Evolutionary conservation across 2,113 vertebrate species (phyloP), one percentile per base, ranked within the genome.

Genomic region (Vireo altiloquus): DNA sequence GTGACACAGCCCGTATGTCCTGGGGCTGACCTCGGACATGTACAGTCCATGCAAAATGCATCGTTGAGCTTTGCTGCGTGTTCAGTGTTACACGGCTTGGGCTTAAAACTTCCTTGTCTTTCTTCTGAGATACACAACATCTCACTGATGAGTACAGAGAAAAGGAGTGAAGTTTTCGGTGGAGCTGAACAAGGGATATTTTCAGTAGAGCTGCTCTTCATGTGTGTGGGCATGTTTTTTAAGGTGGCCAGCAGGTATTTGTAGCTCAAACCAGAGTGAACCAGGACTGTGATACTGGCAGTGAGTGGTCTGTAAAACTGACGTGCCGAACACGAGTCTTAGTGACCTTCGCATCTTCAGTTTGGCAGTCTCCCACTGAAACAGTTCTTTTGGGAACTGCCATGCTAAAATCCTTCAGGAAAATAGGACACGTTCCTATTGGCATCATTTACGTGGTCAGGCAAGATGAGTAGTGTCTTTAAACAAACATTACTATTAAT

Each of bases 21-120:
- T 5, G 2, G 4, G 10, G 9, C 24, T n/a, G 42, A 4, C 17
- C 20, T 10, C 33, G 1, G 54, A 20, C 22, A 2, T 0, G 4
- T 11, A 10, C 22, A 7, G 59, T 6, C 47, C 15, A 0, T 31
- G 71, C 79, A 13, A 5, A 71, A 40, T 1, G 19, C 57, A 17
- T 53, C 63, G 0, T 0, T 14, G 57, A 57, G 30, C 40, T 44
- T 56, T 57, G 44, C 37, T 56, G 30, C 2, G 0, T 25, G 22
- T 7, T 61, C 54, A 2, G 11, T 1, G 4, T 49, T 31, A 13
- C 0, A 0, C 11, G 16, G 27, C 27, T 46, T 24, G 50, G 33
- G 35, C 19, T 77, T 65, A 16, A 70, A 85, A 70, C 17, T 63
- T 56, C 10, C 30, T 35, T 54, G 33, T 50, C 8, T 47, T 72